Evolutionary conservation across 2,113 vertebrate genomes (phyloP).

Genomic region (Crotalus tigris): DNA sequence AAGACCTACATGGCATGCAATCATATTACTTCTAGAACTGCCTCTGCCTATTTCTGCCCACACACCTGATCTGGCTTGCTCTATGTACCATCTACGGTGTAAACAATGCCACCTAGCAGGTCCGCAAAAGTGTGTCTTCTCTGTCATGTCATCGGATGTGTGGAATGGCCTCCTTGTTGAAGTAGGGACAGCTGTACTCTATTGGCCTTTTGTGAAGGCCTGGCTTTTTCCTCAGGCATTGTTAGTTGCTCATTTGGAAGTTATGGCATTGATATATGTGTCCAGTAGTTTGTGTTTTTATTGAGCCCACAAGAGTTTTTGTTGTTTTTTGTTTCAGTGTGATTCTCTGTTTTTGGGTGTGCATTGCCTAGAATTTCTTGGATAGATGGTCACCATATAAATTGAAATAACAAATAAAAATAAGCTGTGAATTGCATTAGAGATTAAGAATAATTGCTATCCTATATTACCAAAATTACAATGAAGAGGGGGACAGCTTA

Average conservation of each 20-base stretch:
- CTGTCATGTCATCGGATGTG: not conserved
- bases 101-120: not conserved
- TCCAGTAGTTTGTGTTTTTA: not conserved
- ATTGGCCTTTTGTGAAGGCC: not conserved
- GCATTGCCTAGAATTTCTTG: not conserved
- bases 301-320: not conserved
- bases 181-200: not conserved
- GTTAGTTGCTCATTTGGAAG: not conserved
- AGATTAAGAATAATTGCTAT: not conserved
- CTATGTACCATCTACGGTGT: not conserved
- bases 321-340: not conserved
- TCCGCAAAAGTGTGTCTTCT: not conserved
- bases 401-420: not conserved
- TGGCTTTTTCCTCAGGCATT: not conserved
- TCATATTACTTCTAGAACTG: not conserved
- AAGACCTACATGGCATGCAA: not conserved
- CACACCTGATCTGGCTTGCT: not conserved
- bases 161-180: not conserved
- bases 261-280: not conserved
- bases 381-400: not conserved
- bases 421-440: not conserved
- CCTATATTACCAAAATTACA: not conserved
- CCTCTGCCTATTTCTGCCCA: not conserved
- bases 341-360: not conserved
- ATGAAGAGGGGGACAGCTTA: not conserved